A percentile compares a stretch with the other conserved stretches of the same genome.
Conservation (phyloP, 2,113 vertebrate species). For the Paramormyrops kingsleyae region DNA sequence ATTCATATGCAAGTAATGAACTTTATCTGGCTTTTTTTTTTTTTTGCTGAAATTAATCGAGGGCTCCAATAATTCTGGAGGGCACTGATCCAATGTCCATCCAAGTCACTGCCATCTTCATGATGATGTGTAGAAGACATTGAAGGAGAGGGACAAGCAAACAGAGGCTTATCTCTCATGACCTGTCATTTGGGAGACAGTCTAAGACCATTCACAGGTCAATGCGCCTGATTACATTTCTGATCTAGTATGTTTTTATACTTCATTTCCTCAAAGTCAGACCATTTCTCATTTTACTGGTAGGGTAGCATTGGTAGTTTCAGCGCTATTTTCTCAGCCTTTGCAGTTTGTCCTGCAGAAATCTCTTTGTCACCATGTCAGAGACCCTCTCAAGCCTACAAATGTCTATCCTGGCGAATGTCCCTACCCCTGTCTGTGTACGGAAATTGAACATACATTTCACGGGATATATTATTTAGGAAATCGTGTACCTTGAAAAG, state of each 20-base stretch:
- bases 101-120: background rate
- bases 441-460: slow-evolving; percentile 26
- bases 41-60: background rate
- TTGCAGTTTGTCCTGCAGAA: background rate
- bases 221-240: slow-evolving; percentile 4
- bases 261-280: background rate
- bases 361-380: background rate
- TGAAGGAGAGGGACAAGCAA: background rate
- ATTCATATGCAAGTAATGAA: background rate
- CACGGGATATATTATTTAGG: slow-evolving; percentile 39
- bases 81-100: background rate
- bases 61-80: background rate
- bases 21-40: background rate
- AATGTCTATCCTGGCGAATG: background rate
- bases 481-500: slow-evolving; percentile 25
- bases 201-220: background rate
- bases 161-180: background rate
- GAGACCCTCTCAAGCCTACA: background rate
- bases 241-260: background rate
- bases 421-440: background rate
- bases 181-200: background rate
- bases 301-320: background rate
- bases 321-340: background rate
- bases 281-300: slow-evolving; percentile 6
- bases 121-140: background rate